phyloP scores from a whole-genome alignment of 2,797 vertebrate genomes.

The Enteromius mattozi region DNA sequence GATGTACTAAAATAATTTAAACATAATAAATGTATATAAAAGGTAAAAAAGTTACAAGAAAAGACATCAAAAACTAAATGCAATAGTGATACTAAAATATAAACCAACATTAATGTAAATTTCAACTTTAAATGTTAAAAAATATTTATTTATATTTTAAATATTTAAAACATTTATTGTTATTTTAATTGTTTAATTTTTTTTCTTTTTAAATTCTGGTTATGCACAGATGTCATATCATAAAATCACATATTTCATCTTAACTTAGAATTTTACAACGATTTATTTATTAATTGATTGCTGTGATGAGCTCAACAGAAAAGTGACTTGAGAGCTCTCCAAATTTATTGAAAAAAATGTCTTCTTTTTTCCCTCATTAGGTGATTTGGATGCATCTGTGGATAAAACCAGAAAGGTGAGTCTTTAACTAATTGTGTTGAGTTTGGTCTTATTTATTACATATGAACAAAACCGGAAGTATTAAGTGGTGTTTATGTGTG shows the following conservation, averaged over 20 bases:
- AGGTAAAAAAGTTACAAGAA: background rate
- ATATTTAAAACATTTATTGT: background rate
- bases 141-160: background rate
- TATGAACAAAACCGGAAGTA: slow-evolving; percentile 42
- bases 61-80: background rate
- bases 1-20: background rate
- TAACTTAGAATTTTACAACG: background rate
- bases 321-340: background rate
- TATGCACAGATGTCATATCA: too few relatives aligned
- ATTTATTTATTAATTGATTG: slow-evolving; percentile 31
- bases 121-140: background rate
- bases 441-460: background rate
- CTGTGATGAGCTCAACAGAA: background rate
- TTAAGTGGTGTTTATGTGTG: background rate
- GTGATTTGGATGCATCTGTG: slow-evolving; percentile 69
- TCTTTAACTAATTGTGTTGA: background rate
- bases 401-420: slow-evolving; percentile 77
- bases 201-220: background rate
- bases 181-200: background rate
- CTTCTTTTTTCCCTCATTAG: slow-evolving; percentile 51
- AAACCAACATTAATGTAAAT: background rate
- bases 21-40: background rate
- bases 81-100: background rate
- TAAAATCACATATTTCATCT: background rate
- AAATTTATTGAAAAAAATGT: background rate